phyloP scores from a whole-genome alignment of 2,888 invertebrate genomes.

The Acleris holmiana region DNA sequence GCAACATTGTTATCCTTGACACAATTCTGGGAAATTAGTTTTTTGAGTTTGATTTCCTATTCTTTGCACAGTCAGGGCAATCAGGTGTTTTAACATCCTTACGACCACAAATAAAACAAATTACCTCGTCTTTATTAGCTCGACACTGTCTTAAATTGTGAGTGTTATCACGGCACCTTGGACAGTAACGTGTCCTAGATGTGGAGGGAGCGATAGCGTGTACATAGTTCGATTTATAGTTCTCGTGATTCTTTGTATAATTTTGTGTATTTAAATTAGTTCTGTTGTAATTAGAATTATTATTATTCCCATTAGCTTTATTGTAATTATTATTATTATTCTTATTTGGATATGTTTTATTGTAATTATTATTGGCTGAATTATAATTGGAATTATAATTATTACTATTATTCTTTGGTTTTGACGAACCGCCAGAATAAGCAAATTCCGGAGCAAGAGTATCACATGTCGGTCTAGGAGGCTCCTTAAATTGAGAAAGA shows the following conservation, averaged over 20 bases:
- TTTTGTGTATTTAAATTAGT: not conserved
- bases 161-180: not conserved
- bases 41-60: not conserved
- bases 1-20: not conserved
- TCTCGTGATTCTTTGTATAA: too few relatives aligned
- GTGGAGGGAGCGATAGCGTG: not conserved
- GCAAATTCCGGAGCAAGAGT: slow-evolving; percentile 11
- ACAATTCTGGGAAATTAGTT: not conserved
- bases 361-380: not conserved
- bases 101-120: too few relatives aligned
- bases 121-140: not conserved
- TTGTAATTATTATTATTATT: not conserved
- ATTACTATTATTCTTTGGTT: not conserved
- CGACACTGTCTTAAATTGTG: not conserved
- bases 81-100: not conserved
- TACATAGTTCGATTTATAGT: not conserved
- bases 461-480: slow-evolving; percentile 3
- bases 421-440: not conserved
- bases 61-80: not conserved
- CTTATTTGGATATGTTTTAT: slow-evolving; percentile 3
- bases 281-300: not conserved
- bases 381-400: not conserved
- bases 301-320: too few relatives aligned
- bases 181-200: not conserved
- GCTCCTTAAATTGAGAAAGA: slow-evolving; percentile 9